Conservation (phyloP, 2,888 invertebrate species). For the Cephus runcator region DNA sequence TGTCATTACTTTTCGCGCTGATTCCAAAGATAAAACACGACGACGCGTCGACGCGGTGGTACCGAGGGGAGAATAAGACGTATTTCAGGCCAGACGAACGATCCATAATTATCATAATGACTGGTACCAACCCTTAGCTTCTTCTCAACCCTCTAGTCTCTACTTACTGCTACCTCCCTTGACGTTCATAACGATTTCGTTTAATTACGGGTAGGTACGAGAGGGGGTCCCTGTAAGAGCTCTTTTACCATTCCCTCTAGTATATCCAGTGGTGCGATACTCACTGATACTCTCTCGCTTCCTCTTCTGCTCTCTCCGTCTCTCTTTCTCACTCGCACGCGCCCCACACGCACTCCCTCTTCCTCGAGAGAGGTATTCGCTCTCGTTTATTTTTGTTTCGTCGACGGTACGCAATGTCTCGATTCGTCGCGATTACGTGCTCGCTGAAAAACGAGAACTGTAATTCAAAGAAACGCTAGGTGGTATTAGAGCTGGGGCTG, state of each 20-base stretch:
- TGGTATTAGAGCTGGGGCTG: background rate
- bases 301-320: background rate
- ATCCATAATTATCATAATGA: constrained; percentile 33
- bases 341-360: background rate
- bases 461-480: background rate
- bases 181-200: constrained; percentile 29
- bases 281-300: constrained; percentile 7
- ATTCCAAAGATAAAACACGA: background rate
- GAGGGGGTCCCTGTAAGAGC: background rate
- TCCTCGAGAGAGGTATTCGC: background rate
- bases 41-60: background rate
- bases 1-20: background rate
- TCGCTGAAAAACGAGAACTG: background rate
- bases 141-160: background rate
- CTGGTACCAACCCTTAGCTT: constrained; percentile 14
- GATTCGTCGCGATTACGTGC: background rate
- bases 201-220: constrained; percentile 27
- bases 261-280: background rate
- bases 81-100: constrained; percentile 22
- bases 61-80: constrained; percentile 6
- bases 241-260: background rate
- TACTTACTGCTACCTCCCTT: constrained; percentile 9
- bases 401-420: background rate
- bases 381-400: background rate
- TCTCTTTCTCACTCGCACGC: background rate